Conservation (phyloP, 1,140 invertebrate genomes). For the Chrysopa pallens region DNA sequence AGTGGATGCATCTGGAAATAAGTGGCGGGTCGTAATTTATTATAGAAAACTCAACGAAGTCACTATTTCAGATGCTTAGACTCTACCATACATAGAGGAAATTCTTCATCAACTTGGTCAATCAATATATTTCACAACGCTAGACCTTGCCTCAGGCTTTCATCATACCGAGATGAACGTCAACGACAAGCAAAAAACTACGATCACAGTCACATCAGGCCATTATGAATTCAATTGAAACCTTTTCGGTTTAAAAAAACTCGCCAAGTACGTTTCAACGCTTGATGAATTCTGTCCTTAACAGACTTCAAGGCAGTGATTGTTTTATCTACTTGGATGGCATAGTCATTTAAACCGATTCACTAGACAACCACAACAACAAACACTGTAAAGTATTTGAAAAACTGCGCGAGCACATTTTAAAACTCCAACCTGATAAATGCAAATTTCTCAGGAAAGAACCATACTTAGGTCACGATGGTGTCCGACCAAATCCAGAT, state of each 20-base stretch:
- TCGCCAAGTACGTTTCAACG: constrained; percentile 10
- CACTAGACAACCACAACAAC: constrained; percentile 16
- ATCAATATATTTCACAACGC: constrained; percentile 8
- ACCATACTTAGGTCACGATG: constrained; percentile 22
- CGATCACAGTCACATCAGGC: constrained; percentile 14
- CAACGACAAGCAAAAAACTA: constrained; percentile 20
- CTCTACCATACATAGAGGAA: constrained; percentile 3
- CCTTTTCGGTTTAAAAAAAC: constrained; percentile 11
- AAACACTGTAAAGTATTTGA: constrained; percentile 16
- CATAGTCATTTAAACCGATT: constrained; percentile 18
- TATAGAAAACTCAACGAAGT: constrained; percentile 18
- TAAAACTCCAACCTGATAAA: constrained; percentile 23
- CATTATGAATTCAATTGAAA: constrained; percentile 13
- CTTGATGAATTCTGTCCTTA: constrained; percentile 15
- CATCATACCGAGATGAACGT: constrained; percentile 21
- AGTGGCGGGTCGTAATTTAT: constrained; percentile 20
- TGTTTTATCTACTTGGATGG: constrained; percentile 24
- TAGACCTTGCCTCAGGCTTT: constrained; percentile 25
- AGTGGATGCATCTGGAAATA: constrained; percentile 9
- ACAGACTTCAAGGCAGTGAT: constrained; percentile 10
- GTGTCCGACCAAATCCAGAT: constrained; percentile 18
- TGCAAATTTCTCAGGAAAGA: constrained; percentile 21
- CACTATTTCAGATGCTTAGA: constrained; percentile 18
- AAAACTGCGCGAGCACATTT: constrained; percentile 12
- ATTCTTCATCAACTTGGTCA: constrained; percentile 8